Conservation (phyloP, 1,140 invertebrate genomes). For the Heliconius eleuchia region DNA sequence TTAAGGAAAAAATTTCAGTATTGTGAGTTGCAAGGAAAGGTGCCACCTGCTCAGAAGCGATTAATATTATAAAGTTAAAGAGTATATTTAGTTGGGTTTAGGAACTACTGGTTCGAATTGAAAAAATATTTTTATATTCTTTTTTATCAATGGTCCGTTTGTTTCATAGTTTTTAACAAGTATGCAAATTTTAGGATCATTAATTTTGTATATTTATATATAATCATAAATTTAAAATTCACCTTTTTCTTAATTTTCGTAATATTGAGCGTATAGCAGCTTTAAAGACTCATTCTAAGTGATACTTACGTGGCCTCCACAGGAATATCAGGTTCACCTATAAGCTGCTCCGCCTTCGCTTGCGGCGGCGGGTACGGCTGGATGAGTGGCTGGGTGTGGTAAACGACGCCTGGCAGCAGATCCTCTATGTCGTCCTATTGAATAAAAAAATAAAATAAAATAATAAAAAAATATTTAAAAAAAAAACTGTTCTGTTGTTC, state of each 20-base stretch:
- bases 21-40: too few species aligned
- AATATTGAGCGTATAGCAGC: slow-evolving; percentile 3
- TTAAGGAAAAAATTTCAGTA: too few species aligned
- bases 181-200: too few species aligned
- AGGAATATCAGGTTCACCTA: slow-evolving; percentile 86
- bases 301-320: slow-evolving; percentile 87
- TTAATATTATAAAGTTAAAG: too few species aligned
- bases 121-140: neutral
- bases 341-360: slow-evolving; percentile 85
- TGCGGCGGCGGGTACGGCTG: slow-evolving; percentile 86
- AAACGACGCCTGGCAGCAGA: slow-evolving; percentile 78
- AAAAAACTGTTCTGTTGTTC: neutral
- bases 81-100: too few species aligned
- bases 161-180: too few species aligned
- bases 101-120: neutral
- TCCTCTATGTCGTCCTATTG: slow-evolving; percentile 78
- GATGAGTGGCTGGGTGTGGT: slow-evolving; percentile 85
- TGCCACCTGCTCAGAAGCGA: too few species aligned
- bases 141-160: neutral
- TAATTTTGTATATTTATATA: too few species aligned
- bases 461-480: too few species aligned
- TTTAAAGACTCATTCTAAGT: neutral
- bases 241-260: neutral
- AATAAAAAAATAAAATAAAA: neutral
- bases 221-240: too few species aligned